A percentile compares a stretch with the other conserved stretches of the same genome.
These are phyloP conservation scores for Archivesica marissinica DNA, from an alignment of 1,140 invertebrate species.

Conservation along the genomic window DNA sequence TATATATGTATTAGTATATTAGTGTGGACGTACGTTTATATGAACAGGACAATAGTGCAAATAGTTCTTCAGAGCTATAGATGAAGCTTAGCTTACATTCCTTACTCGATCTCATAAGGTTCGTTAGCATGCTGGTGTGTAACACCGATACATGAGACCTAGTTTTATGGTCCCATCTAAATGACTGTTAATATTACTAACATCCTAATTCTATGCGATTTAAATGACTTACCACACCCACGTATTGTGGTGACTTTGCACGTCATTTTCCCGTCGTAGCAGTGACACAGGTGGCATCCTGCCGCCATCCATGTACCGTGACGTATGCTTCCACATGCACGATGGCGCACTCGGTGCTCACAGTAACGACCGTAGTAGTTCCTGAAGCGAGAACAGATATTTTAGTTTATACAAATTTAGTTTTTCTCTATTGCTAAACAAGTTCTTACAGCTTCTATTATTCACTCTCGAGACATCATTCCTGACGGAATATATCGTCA, in stretches of 20 bases:
- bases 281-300: conserved; percentile 61
- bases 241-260: conserved; percentile 38
- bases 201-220: not conserved
- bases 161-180: too few relatives aligned
- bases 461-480: too few relatives aligned
- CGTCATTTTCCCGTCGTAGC: conserved; percentile 50
- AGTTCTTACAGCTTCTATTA: too few relatives aligned
- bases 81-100: too few relatives aligned
- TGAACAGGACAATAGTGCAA: not conserved
- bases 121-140: not conserved
- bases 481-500: too few relatives aligned
- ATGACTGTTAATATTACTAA: not conserved
- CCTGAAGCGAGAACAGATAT: too few relatives aligned
- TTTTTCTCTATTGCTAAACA: too few relatives aligned
- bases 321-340: conserved; percentile 44
- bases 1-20: not conserved
- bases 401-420: too few relatives aligned
- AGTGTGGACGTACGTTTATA: not conserved
- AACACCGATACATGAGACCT: too few relatives aligned
- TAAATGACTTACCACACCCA: conserved; percentile 58
- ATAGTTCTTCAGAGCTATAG: too few relatives aligned
- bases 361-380: conserved; percentile 42
- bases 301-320: conserved; percentile 58
- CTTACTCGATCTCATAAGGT: not conserved
- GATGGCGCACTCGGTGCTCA: conserved; percentile 23